Evolutionary conservation across 2,113 vertebrate species (phyloP), one percentile per base, ranked within the genome.

Genomic region (Ptilonorhynchus violaceus): DNA sequence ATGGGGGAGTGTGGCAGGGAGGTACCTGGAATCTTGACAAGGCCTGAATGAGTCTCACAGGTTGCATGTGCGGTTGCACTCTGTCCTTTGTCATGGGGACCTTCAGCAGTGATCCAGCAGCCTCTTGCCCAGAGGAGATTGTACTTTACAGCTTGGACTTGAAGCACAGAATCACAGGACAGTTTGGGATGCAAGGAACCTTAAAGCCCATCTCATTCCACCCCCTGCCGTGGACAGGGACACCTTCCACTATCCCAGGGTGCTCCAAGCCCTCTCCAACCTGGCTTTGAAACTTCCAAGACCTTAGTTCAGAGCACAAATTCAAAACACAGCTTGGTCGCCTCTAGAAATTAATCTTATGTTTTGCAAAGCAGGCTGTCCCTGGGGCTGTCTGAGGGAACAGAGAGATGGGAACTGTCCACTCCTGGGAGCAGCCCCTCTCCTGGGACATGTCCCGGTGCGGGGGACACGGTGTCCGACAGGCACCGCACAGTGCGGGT

Each of bases 131-230:
- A 9, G 14, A 49, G 7, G 13, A 21, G 25, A 2, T 1, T 14
- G 52, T 2, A 0, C 72, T 92, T 81, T 25, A 19, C 47, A 62
- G 35, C 83, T n/a, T 42, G 42, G 79, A 8, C 90, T 94, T 78
- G 88, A 49, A 49, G 24, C 49, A 49, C 23, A 24, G 49, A 49
- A 49, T 49, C 49, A 22, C 42, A 42, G 42, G 8, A 39, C 1
- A 2, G 6, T 15, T 27, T 64, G 35, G 17, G 50, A 6, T 64
- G 58, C 35, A 17, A 64, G 17, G 41, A 31, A 49, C 35, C 20
- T 25, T 16, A 21, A 11, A 25, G 7, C 13, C 17, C 49, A 3
- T 7, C 2, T 0, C 0, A 2, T 39, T 1, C 63, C 46, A 27
- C 3, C 30, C 11, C 18, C 33, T 46, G 46, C 46, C 39, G 13